Evolutionary conservation across 2,888 invertebrate genomes (phyloP).

Genomic region (Mylabris sibirica): DNA sequence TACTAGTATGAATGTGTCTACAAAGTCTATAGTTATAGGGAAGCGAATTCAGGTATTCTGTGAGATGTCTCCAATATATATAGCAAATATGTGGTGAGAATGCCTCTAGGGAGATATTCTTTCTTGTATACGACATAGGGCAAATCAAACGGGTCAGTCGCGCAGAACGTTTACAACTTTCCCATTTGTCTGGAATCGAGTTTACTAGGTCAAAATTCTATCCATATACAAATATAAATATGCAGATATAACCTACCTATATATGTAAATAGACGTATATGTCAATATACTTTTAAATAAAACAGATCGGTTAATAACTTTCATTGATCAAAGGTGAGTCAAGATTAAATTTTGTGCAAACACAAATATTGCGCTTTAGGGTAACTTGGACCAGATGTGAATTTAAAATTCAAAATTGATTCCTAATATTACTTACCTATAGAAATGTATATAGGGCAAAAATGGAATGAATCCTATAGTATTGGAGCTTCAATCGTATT

Average conservation of each 20-base stretch:
- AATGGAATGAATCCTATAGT: no score
- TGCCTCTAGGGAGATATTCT: slow-evolving; percentile 33
- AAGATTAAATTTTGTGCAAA: slow-evolving; percentile 31
- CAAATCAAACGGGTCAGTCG: slow-evolving; percentile 37
- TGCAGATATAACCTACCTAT: not conserved
- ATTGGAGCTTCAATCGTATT: not conserved
- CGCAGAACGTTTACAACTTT: slow-evolving; percentile 33
- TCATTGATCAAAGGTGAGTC: slow-evolving; percentile 29
- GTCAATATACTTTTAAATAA: slow-evolving; percentile 19
- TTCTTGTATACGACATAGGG: slow-evolving; percentile 36
- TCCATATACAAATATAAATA: slow-evolving; percentile 6
- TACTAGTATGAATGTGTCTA: no score
- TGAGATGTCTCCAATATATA: slow-evolving; percentile 30
- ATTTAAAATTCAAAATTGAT: slow-evolving; percentile 17
- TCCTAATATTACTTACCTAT: not conserved
- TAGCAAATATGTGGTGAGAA: slow-evolving; percentile 17
- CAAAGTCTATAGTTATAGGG: no score
- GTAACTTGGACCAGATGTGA: slow-evolving; percentile 1
- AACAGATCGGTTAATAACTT: slow-evolving; percentile 31
- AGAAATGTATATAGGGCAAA: not conserved
- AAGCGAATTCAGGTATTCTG: slow-evolving; percentile 31
- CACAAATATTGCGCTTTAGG: slow-evolving; percentile 18
- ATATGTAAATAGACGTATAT: not conserved
- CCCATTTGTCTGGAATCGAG: slow-evolving; percentile 24
- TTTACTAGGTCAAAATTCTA: slow-evolving; percentile 32